These are phyloP conservation scores for Bucorvus abyssinicus DNA, from an alignment of 2,797 vertebrate species.

Conservation along the genomic window DNA sequence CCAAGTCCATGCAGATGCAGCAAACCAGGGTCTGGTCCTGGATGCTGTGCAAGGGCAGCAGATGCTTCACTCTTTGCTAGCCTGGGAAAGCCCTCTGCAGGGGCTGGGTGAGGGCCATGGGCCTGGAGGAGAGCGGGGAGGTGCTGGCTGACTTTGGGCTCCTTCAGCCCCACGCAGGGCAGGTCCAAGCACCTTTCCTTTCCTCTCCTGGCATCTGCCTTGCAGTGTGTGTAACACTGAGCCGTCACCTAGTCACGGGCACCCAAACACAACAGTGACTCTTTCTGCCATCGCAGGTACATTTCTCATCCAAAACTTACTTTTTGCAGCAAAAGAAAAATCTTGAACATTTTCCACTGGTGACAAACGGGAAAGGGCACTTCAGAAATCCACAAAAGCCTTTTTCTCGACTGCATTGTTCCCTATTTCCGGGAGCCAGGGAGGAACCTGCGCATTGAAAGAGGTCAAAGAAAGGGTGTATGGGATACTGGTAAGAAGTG, in stretches of 20 bases:
- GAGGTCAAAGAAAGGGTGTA: neutral
- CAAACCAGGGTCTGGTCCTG: neutral
- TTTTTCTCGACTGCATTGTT: rapidly evolving
- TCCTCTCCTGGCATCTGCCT: neutral
- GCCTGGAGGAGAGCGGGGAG: neutral
- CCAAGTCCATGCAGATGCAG: neutral
- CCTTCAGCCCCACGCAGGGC: neutral
- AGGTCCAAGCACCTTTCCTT: neutral
- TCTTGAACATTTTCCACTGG: rapidly evolving
- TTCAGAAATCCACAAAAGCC: neutral
- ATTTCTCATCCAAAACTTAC: neutral
- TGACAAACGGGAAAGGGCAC: rapidly evolving
- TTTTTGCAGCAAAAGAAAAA: neutral
- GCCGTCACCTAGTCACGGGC: rapidly evolving
- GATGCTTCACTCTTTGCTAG: no score
- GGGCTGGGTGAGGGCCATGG: neutral
- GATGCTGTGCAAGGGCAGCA: rapidly evolving
- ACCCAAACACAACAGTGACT: neutral
- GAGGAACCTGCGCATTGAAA: neutral
- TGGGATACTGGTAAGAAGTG: neutral
- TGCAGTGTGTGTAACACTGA: rapidly evolving
- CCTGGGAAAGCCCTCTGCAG: neutral
- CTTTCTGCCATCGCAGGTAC: neutral
- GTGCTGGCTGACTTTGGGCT: neutral
- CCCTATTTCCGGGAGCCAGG: rapidly evolving